Conservation (phyloP, 1,140 invertebrate species). For the Drosophila pachea region DNA sequence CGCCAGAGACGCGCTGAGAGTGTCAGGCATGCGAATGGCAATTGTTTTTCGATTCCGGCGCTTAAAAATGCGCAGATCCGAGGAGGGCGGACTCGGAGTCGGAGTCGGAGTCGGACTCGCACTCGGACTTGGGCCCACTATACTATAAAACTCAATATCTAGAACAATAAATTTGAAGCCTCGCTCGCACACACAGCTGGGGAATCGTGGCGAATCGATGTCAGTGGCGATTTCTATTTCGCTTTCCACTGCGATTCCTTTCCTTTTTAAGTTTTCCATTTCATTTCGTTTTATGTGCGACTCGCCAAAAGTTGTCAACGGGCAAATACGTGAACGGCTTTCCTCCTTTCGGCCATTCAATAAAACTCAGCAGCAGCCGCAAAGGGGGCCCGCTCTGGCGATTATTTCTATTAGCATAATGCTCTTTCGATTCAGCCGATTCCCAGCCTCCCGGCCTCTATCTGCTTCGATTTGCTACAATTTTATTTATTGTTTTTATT, state of each 20-base stretch:
- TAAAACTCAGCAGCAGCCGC: constrained; percentile 60
- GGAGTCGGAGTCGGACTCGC: too few relatives aligned
- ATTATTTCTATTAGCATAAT: constrained; percentile 73
- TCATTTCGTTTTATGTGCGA: constrained; percentile 73
- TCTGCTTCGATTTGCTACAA: constrained; percentile 63
- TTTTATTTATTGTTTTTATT: constrained; percentile 68
- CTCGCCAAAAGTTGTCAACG: constrained; percentile 71
- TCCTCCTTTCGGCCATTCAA: constrained; percentile 45
- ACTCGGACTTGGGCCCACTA: constrained; percentile 33
- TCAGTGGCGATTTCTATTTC: constrained; percentile 41
- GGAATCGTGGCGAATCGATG: constrained; percentile 47
- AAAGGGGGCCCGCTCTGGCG: constrained; percentile 26
- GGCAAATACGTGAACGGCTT: constrained; percentile 36
- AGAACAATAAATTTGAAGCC: constrained; percentile 68
- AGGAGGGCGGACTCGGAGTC: constrained; percentile 21
- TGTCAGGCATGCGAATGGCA: constrained; percentile 73
- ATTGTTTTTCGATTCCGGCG: constrained; percentile 74
- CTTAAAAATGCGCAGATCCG: constrained; percentile 62
- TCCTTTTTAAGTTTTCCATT: constrained; percentile 64
- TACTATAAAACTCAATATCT: constrained; percentile 78
- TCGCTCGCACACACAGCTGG: constrained; percentile 40
- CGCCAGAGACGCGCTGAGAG: constrained; percentile 30
- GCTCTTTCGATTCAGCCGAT: constrained; percentile 49
- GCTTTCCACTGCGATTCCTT: constrained; percentile 40
- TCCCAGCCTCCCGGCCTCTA: constrained; percentile 22